These are phyloP conservation scores for Cyrtodaria siliqua DNA, from an alignment of 2,888 invertebrate genomes.

Conservation along the genomic window DNA sequence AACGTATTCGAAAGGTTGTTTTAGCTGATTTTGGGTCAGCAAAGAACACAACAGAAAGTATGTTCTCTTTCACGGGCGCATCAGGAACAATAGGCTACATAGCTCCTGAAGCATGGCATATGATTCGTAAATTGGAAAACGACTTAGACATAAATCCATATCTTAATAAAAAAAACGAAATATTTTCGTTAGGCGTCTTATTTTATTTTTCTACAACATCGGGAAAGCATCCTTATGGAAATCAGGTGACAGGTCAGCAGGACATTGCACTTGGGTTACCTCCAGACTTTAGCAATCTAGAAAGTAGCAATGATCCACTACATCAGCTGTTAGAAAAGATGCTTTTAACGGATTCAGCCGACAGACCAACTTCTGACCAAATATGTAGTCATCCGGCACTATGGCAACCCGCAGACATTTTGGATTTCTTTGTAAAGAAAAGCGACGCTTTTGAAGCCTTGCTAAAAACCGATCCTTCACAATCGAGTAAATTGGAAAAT, in stretches of 20 bases:
- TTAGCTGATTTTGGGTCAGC: slow-evolving; percentile 12
- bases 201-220: slow-evolving; percentile 4
- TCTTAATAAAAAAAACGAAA: slow-evolving; percentile 2
- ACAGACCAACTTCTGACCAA: slow-evolving; percentile 8
- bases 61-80: background rate
- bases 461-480: too few relatives aligned
- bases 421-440: background rate
- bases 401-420: background rate
- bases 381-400: slow-evolving; percentile 5
- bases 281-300: background rate
- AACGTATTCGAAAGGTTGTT: background rate
- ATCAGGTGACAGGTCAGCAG: background rate
- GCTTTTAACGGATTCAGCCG: background rate
- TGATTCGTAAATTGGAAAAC: background rate
- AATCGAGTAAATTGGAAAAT: too few relatives aligned
- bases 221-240: slow-evolving; percentile 7
- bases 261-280: background rate
- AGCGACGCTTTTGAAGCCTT: too few relatives aligned
- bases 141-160: background rate
- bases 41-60: background rate
- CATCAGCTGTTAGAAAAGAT: background rate
- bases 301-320: background rate
- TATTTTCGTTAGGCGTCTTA: slow-evolving; percentile 3
- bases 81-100: slow-evolving; percentile 8
- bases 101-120: background rate